phyloP scores from a whole-genome alignment of 2,113 vertebrate species.

The Alethe castanea region DNA sequence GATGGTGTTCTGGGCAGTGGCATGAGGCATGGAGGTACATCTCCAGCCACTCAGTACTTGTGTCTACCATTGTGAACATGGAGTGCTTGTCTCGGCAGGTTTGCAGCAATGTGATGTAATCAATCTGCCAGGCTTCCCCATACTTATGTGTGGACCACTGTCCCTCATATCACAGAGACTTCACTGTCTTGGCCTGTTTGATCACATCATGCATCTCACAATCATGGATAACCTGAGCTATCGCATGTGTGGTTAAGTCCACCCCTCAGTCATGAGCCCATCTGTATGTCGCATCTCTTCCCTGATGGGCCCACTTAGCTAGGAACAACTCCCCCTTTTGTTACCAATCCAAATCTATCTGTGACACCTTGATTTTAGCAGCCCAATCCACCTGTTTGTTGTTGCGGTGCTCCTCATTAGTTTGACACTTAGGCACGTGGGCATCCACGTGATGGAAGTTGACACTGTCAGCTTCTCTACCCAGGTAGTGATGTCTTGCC shows the following conservation, averaged over 20 bases:
- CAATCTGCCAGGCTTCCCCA: neutral
- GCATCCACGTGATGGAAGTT: neutral
- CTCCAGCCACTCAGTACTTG: neutral
- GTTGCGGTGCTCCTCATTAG: neutral
- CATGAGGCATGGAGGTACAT: rapidly evolving
- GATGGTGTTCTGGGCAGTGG: neutral
- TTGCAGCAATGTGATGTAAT: neutral
- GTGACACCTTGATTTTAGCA: neutral
- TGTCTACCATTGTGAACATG: neutral
- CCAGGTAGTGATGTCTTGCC: neutral
- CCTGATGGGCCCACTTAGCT: neutral
- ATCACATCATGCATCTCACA: neutral
- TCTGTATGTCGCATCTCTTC: neutral
- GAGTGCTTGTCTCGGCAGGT: neutral
- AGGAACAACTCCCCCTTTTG: neutral
- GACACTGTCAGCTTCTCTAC: neutral
- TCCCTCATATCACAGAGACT: neutral
- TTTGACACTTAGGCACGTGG: neutral
- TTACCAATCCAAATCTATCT: neutral
- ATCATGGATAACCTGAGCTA: neutral
- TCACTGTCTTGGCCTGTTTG: neutral
- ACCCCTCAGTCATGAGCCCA: too few relatives aligned
- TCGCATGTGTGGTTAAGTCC: neutral
- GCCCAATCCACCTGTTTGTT: neutral
- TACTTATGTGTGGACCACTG: neutral